Base-by-base conservation (phyloP, 1,140 invertebrate genomes). In the Drosophila athabasca region DNA sequence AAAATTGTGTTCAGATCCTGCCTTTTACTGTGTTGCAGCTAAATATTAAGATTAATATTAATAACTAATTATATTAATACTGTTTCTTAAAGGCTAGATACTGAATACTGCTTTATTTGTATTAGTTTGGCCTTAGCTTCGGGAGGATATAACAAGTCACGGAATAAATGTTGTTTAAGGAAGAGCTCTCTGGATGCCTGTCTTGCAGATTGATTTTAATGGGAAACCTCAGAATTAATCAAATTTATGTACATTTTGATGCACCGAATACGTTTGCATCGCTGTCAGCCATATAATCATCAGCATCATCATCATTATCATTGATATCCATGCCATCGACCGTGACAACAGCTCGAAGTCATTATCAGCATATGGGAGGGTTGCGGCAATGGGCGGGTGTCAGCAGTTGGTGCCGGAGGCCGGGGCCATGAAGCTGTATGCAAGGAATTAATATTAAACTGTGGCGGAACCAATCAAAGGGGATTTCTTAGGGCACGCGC, bases 371-470 rank as follows among this genome's bases (percentile, higher is more conserved):
- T 6, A 24, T 17, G 22, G n/a, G n/a, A 9, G 49, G 24, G 11
- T 5, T 1, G 26, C 26, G 26, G 26, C 6, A 24, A 24, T 7
- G 29, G 8, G 19, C 7, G 9, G 19, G 9, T 26, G 45, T 17
- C 58, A 45, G 44, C 50, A 61, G 59, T 57, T 59, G 79, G 50
- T 45, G 49, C 61, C 60, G 67, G 45, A 57, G 46, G 75, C 65
- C 58, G 64, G 0, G 7, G 59, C 70, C 67, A 70, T 41, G 66
- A 76, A 76, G 71, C 83, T 75, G 75, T 78, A 83, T 35, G 26
- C 46, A 19, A 19, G 17, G 17, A 19, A 19, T 19, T 19, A 19
- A 19, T 19, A 19, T 19, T 19, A 19, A 19, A 19, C 17, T 19
- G 17, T 19, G 50, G 31, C 66, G 22, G 57, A 29, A 48, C 39